A percentile compares a stretch with the other conserved stretches of the same genome.
phyloP scores from a whole-genome alignment of 2,797 vertebrate genomes.

The Leptoclinus maculatus region DNA sequence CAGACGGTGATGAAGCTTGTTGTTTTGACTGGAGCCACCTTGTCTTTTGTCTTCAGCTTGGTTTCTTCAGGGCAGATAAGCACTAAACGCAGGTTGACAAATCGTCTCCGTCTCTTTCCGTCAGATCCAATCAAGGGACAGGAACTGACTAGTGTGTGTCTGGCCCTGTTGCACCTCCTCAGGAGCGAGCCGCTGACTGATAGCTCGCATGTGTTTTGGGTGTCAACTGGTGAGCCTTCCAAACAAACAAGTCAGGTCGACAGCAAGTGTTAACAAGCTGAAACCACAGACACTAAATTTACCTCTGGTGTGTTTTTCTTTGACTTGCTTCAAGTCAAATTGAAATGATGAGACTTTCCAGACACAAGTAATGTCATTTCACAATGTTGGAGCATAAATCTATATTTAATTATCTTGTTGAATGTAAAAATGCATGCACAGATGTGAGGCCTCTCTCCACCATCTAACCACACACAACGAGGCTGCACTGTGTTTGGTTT shows the following conservation, averaged over 20 bases:
- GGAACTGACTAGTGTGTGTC: not conserved
- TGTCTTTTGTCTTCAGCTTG: slow-evolving; percentile 2
- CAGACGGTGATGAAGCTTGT: not conserved
- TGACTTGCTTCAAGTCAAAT: not conserved
- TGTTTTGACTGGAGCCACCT: slow-evolving; percentile 42
- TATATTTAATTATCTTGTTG: slow-evolving; percentile 21
- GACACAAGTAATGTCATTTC: not conserved
- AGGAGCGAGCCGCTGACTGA: slow-evolving; percentile 12
- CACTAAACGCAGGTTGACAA: slow-evolving; percentile 29
- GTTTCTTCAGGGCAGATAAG: slow-evolving; percentile 11
- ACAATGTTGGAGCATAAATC: slow-evolving; percentile 5
- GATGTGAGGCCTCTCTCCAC: not conserved
- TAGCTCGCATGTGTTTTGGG: not conserved
- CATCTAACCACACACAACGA: not conserved
- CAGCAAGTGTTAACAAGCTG: slow-evolving; percentile 11
- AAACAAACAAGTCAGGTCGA: slow-evolving; percentile 8
- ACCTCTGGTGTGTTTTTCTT: not conserved
- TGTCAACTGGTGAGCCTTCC: not conserved
- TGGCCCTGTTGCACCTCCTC: not conserved
- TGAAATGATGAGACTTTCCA: slow-evolving; percentile 6
- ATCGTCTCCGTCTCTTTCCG: not conserved
- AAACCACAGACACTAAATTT: not conserved
- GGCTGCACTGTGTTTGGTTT: not conserved
- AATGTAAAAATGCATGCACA: slow-evolving; percentile 6
- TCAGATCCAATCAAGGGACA: slow-evolving; percentile 12